A percentile compares a stretch with the other conserved stretches of the same genome.
phyloP scores from a whole-genome alignment of 1,140 invertebrate genomes.

The Nixonia krombeini region DNA sequence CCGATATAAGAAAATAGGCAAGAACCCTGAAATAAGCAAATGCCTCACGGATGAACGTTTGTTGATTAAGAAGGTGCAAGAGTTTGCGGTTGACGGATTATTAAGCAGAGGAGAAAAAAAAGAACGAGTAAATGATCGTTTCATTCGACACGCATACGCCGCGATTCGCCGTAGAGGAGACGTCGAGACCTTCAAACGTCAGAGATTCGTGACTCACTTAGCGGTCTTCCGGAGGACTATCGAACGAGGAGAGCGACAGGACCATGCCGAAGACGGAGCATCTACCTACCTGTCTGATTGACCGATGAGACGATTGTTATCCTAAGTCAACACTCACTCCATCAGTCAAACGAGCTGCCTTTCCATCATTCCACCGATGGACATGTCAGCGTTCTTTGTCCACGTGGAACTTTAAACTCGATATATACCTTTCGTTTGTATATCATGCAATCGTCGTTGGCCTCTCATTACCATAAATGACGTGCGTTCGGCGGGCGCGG shows the following conservation, averaged over 20 bases:
- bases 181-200: conserved; percentile 49
- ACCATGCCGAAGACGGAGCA: conserved; percentile 61
- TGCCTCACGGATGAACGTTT: no score
- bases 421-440: conserved; percentile 2
- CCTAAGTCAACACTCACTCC: conserved; percentile 72
- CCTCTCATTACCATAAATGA: background rate
- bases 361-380: conserved; percentile 28
- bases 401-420: conserved; percentile 10
- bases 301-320: conserved; percentile 71
- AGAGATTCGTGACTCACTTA: conserved; percentile 66
- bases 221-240: conserved; percentile 54
- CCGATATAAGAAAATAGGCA: no score
- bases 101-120: conserved; percentile 6
- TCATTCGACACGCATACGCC: conserved; percentile 20
- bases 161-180: conserved; percentile 16
- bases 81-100: background rate
- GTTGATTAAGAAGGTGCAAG: background rate
- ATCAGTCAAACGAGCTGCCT: conserved; percentile 62
- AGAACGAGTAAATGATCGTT: conserved; percentile 26
- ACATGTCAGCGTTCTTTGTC: conserved; percentile 12
- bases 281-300: conserved; percentile 70
- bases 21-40: no score
- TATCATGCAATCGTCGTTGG: conserved; percentile 1
- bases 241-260: conserved; percentile 52
- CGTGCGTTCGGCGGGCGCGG: no score